Conservation (phyloP, 2,113 vertebrate species). For the Neomonachus schauinslandi region DNA sequence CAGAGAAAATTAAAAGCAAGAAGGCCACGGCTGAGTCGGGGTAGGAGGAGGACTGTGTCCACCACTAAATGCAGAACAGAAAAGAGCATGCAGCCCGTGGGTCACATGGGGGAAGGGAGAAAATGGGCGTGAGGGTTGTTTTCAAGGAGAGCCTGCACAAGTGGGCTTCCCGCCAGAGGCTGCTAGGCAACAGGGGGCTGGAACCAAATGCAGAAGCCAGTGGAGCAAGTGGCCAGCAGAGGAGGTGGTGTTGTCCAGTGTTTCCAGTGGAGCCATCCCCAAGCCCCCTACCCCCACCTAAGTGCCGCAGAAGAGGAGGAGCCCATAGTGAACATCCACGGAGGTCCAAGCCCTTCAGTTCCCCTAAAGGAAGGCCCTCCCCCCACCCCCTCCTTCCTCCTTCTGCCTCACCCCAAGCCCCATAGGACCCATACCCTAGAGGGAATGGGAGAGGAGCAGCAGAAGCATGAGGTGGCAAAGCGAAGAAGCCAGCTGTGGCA, state of each 20-base stretch:
- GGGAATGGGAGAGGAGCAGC: background rate
- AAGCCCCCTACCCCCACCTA: background rate
- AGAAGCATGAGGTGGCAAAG: background rate
- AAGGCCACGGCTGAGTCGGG: background rate
- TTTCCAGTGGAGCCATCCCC: background rate
- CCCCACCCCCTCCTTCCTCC: background rate
- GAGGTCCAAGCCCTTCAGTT: background rate
- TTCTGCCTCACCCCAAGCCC: background rate
- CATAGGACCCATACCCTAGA: background rate
- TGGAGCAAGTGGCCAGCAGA: background rate
- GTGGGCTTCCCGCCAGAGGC: background rate
- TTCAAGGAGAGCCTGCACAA: background rate
- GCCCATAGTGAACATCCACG: background rate
- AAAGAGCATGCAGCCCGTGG: background rate
- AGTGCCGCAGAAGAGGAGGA: background rate
- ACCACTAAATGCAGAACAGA: background rate
- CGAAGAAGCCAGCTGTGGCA: background rate
- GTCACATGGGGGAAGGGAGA: background rate
- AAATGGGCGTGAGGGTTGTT: background rate
- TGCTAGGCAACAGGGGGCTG: background rate
- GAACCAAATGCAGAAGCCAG: background rate
- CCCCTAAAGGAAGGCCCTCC: background rate
- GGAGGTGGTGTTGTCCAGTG: background rate
- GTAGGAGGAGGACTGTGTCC: background rate
- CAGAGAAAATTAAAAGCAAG: background rate